phyloP scores from a whole-genome alignment of 2,888 invertebrate genomes.

The Helicoverpa assulta region DNA sequence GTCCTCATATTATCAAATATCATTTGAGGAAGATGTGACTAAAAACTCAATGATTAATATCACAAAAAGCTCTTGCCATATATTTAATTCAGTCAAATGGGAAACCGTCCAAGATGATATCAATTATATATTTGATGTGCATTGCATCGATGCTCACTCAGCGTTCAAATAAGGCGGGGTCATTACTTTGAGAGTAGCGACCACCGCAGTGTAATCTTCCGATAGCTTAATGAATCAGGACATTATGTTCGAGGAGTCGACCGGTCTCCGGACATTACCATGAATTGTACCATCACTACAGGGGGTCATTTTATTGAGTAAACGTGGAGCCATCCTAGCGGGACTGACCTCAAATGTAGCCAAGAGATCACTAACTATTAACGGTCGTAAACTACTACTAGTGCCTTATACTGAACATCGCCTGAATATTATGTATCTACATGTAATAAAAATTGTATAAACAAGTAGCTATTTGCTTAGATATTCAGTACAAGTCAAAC shows the following conservation, averaged over 20 bases:
- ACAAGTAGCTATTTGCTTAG: slow-evolving; percentile 15
- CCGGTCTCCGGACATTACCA: slow-evolving; percentile 73
- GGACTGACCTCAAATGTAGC: slow-evolving; percentile 63
- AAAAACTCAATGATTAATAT: not conserved
- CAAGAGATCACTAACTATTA: slow-evolving; percentile 60
- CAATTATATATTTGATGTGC: slow-evolving; percentile 26
- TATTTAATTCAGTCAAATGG: not conserved
- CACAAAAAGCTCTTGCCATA: not conserved
- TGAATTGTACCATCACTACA: slow-evolving; percentile 75
- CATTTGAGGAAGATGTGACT: not conserved
- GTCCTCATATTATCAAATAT: not conserved
- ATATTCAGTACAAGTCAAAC: not conserved
- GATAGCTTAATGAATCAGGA: slow-evolving; percentile 82
- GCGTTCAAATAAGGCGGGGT: slow-evolving; percentile 58
- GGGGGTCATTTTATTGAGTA: slow-evolving; percentile 79
- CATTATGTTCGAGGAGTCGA: slow-evolving; percentile 67
- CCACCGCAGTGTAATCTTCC: slow-evolving; percentile 71
- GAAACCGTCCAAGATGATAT: slow-evolving; percentile 5
- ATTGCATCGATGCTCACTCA: slow-evolving; percentile 40
- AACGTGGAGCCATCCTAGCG: slow-evolving; percentile 66
- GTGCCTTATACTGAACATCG: slow-evolving; percentile 10
- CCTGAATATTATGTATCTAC: slow-evolving; percentile 1
- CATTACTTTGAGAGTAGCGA: slow-evolving; percentile 67
- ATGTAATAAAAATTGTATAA: slow-evolving; percentile 22
- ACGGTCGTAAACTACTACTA: slow-evolving; percentile 60